These are phyloP conservation scores for Lemur catta DNA, from an alignment of 2,797 vertebrate species.

Conservation along the genomic window DNA sequence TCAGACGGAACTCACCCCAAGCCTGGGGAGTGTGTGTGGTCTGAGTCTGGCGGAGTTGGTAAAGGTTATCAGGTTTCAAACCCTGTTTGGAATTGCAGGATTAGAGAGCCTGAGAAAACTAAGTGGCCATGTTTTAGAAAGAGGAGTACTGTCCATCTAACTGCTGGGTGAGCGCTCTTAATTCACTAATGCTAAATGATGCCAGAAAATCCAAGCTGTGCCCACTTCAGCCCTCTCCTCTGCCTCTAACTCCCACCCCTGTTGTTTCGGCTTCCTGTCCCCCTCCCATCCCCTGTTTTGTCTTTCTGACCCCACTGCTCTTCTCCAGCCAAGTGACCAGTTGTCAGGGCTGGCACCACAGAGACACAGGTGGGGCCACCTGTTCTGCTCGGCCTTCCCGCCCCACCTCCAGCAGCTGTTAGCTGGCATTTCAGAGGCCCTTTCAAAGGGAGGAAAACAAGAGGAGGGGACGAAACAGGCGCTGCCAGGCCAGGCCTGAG, in stretches of 20 bases:
- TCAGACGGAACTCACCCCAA: neutral
- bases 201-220: neutral
- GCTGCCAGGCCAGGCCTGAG: neutral
- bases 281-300: neutral
- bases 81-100: neutral
- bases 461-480: neutral
- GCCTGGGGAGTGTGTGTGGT: no score
- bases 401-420: constrained; percentile 62
- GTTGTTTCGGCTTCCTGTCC: neutral
- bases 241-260: neutral
- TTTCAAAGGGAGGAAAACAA: neutral
- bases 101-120: neutral
- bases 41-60: neutral
- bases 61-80: neutral
- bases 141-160: neutral
- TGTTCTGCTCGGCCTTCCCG: constrained; percentile 47
- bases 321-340: neutral
- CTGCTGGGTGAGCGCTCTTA: neutral
- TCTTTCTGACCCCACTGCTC: neutral
- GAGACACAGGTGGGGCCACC: constrained; percentile 61
- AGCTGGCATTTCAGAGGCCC: constrained; percentile 22
- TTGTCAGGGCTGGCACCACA: neutral
- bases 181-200: neutral
- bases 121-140: neutral
- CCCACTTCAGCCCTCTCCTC: neutral